phyloP scores from a whole-genome alignment of 1,140 invertebrate species.

The Mya arenaria region DNA sequence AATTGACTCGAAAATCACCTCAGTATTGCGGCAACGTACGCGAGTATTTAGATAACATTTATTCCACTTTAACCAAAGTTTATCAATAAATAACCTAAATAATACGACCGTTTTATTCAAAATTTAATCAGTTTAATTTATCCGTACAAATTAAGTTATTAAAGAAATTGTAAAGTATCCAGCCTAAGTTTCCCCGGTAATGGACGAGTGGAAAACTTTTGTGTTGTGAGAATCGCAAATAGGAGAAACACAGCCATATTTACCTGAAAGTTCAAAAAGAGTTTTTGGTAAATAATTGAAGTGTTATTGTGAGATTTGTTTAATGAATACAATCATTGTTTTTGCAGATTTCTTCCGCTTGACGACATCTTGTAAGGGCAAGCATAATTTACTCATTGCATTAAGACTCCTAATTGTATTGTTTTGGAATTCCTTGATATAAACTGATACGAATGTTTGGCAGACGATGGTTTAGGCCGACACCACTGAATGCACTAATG shows the following conservation, averaged over 20 bases:
- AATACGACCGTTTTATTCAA: constrained; percentile 56
- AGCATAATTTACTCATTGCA: background rate
- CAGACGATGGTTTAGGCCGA: background rate
- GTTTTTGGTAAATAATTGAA: constrained; percentile 28
- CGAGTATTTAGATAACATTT: constrained; percentile 49
- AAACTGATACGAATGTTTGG: background rate
- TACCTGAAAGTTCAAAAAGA: constrained; percentile 9
- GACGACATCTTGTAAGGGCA: no score
- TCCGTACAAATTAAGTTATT: constrained; percentile 55
- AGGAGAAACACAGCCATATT: background rate
- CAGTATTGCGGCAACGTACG: constrained; percentile 36
- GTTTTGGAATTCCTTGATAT: background rate
- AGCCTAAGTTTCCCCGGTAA: constrained; percentile 30
- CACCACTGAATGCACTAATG: background rate
- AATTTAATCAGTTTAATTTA: constrained; percentile 63
- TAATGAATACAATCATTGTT: constrained; percentile 44
- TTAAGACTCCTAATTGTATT: background rate
- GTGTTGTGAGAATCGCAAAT: constrained; percentile 13
- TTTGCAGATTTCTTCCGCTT: background rate
- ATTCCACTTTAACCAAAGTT: constrained; percentile 27
- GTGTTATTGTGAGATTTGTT: constrained; percentile 46
- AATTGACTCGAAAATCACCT: constrained; percentile 54
- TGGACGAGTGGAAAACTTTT: constrained; percentile 20
- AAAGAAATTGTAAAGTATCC: constrained; percentile 53
- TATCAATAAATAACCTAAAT: constrained; percentile 51